Evolutionary conservation across 2,113 vertebrate genomes (phyloP), one percentile per base, ranked within the genome.

Genomic region (Grantiella picta): DNA sequence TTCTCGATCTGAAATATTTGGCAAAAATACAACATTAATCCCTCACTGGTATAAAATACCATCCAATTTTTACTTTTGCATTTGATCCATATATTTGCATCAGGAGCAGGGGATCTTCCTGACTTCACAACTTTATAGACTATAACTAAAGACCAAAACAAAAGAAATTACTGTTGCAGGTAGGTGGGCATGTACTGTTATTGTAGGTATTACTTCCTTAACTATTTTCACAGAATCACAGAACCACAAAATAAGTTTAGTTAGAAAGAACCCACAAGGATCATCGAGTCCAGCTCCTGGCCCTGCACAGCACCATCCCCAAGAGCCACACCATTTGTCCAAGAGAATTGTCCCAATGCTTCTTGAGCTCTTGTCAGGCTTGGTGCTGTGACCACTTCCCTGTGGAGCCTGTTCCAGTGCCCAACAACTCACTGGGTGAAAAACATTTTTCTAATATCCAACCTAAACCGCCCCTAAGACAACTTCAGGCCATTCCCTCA

Each of bases 301-400:
- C 12, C 9, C 36, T 38, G 22, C 54, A 59, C 44, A 68, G 21
- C 53, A 45, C 45, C 31, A 33, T 60, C 38, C 22, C 45, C 9
- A 36, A 28, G 60, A 56, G 36, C 18, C 38, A 60, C 2, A 23
- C 14, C 45, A 33, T 0, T 0, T 38, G 15, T 9, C 54, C 36
- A n/a, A 69, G 54, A 78, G 17, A 2, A n/a, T 4, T n/a, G 47
- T 38, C 45, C 72, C 50, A 60, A 28, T 4, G 5, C 12, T 69
- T 60, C 47, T 27, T 69, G 38, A 61, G 28, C 15, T 69, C 27
- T 60, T 60, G 15, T 24, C 73, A 53, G 23, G 18, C 45, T 52
- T 53, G 27, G 8, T 78, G 11, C 23, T 53, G 0, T 60, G 27
- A 27, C 5, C 33, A 45, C 10, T 53, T 33, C 28, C 33, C 38